Base-by-base conservation (phyloP, 2,888 invertebrate species). In the Psylliodes chrysocephalus region DNA sequence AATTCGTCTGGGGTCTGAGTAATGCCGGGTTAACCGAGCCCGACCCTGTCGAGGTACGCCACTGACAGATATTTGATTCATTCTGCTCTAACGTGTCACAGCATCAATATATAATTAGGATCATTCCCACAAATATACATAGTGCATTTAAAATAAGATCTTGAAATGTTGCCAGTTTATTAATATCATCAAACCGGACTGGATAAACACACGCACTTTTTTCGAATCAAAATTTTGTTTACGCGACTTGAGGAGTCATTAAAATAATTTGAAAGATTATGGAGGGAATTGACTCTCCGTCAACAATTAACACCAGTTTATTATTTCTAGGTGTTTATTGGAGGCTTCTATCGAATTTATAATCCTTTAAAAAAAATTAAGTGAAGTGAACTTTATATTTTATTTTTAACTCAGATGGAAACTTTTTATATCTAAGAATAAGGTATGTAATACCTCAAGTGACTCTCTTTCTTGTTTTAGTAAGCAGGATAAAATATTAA, bases 161-260 rank as follows among this genome's bases (percentile, higher is more conserved):
- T 63, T 63, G 63, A 63, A 42, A 42, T 52, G 49, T 15, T 63
- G 63, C 63, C 63, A 63, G 56, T 51, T 44, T 63, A 63, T 56
- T 63, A 57, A 63, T 63, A 63, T 51, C 63, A 57, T 56, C 52
- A 42, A 63, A 56, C 49, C 40, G 17, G n/a, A 19, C 62, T 56
- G 22, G 14, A 62, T 56, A 49, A 49, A 62, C 55, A 62, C 35
- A 40, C 55, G 30, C 25, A 22, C 28, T 30, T 35, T 47, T 61
- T 30, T 35, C 5, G 40, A 46, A 61, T 40, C 17, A 51, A 49
- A 28, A 56, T 46, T 30, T 15, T 35, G 56, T 47, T 56, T 56
- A 56, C 56, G 47, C 19, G 33, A 47, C 12, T 35, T 35, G 2
- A 56, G n/a, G 46, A 46, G 12, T 17, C 18, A 28, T 46, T 46